Conservation (phyloP, 2,888 invertebrate species). For the Odontocerum albicorne region DNA sequence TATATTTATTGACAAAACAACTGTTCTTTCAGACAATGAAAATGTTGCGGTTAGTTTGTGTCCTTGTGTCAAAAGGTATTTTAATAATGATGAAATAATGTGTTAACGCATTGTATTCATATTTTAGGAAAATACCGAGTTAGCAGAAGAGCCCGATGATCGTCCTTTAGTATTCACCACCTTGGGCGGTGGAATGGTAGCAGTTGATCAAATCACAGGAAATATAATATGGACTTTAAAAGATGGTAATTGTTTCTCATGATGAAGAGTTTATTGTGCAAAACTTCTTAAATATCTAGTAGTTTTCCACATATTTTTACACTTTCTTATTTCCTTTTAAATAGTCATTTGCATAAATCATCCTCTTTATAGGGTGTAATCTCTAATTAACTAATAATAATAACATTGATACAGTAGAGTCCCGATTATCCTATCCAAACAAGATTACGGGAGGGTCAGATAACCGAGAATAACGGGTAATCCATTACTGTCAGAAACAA, state of each 20-base stretch:
- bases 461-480: too few relatives aligned
- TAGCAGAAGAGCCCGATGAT: constrained; percentile 68
- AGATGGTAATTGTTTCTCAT: constrained; percentile 78
- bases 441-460: too few relatives aligned
- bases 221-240: constrained; percentile 87
- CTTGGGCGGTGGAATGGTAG: constrained; percentile 88
- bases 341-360: too few relatives aligned
- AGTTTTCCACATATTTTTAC: too few relatives aligned
- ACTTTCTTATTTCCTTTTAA: too few relatives aligned
- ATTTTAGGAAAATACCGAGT: constrained; percentile 61
- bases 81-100: constrained; percentile 15
- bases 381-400: too few relatives aligned
- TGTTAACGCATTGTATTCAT: neutral
- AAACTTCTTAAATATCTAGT: too few relatives aligned
- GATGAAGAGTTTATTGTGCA: too few relatives aligned
- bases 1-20: constrained; percentile 11
- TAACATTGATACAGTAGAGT: too few relatives aligned
- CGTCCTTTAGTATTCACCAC: constrained; percentile 86
- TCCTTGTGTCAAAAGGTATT: constrained; percentile 4
- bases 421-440: too few relatives aligned
- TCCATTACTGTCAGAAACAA: too few relatives aligned
- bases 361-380: too few relatives aligned
- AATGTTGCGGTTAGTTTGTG: constrained; percentile 23
- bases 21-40: constrained; percentile 6
- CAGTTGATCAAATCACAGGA: constrained; percentile 85